A percentile compares a stretch with the other conserved stretches of the same genome.
Evolutionary conservation across 2,888 invertebrate genomes (phyloP).

Genomic region (Lasioglossum figueresi): DNA sequence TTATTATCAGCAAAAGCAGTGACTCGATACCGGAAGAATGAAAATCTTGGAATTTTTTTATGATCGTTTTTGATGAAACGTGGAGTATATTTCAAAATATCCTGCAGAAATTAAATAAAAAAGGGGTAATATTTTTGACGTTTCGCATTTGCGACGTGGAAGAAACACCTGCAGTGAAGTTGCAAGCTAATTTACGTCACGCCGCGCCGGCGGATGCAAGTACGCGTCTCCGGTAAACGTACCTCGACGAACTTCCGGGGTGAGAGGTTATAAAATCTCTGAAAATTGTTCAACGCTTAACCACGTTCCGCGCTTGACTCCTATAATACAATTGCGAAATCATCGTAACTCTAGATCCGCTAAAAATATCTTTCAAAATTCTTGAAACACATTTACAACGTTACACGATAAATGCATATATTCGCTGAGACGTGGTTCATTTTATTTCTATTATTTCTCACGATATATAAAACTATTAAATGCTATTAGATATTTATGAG

Average conservation of each 20-base stretch:
- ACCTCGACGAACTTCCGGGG: conserved; percentile 45
- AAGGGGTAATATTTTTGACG: not conserved
- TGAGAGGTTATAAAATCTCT: conserved; percentile 41
- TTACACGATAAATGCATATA: no score
- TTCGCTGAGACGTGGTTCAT: no score
- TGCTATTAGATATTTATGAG: no score
- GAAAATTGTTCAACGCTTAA: conserved; percentile 36
- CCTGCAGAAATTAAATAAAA: not conserved
- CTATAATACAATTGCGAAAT: not conserved
- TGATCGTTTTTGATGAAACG: no score
- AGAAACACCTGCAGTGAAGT: conserved; percentile 62
- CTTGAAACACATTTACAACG: not conserved
- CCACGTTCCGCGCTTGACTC: conserved; percentile 21
- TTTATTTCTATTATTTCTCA: no score
- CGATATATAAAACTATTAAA: no score
- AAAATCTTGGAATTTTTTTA: no score
- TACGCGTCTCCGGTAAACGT: conserved; percentile 55
- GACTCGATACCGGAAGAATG: no score
- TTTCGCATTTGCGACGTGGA: not conserved
- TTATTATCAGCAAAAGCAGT: not conserved
- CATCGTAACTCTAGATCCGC: not conserved
- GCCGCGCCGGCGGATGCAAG: conserved; percentile 24
- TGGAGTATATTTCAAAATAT: not conserved
- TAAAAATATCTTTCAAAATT: not conserved
- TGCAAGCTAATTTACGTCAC: conserved; percentile 62